Evolutionary conservation across 2,888 invertebrate genomes (phyloP).

Genomic region (Erebia aethiops): DNA sequence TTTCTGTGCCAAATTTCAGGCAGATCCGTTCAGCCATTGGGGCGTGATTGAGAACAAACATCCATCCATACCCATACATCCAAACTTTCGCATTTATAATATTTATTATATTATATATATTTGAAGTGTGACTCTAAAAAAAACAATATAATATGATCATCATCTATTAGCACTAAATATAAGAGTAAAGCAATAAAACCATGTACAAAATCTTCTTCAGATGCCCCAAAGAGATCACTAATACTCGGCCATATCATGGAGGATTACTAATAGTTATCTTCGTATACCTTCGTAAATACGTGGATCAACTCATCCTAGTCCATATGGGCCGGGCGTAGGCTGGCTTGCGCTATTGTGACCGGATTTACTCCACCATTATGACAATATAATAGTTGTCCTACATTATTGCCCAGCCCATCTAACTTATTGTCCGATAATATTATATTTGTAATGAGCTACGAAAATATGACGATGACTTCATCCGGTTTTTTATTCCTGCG

Average conservation of each 20-base stretch:
- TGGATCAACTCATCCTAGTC: not conserved
- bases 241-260: not conserved
- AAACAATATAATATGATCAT: too few species aligned
- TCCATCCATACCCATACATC: too few species aligned
- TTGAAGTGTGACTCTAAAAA: too few species aligned
- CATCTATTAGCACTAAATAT: too few species aligned
- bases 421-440: conserved; percentile 11
- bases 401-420: conserved; percentile 9
- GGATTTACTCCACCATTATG: conserved; percentile 2
- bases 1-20: too few species aligned
- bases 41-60: too few species aligned
- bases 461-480: not conserved
- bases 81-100: too few species aligned
- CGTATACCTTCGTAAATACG: not conserved
- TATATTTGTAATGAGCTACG: conserved; percentile 2
- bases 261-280: not conserved
- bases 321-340: not conserved
- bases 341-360: conserved; percentile 3
- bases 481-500: too few species aligned
- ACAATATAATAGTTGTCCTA: conserved; percentile 12
- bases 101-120: too few species aligned
- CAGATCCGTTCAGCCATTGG: too few species aligned
- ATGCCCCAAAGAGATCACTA: not conserved
- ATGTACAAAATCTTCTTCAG: not conserved
- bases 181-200: too few species aligned